Evolutionary conservation across 2,888 invertebrate genomes (phyloP).

Genomic region (Colostygia pectinataria): DNA sequence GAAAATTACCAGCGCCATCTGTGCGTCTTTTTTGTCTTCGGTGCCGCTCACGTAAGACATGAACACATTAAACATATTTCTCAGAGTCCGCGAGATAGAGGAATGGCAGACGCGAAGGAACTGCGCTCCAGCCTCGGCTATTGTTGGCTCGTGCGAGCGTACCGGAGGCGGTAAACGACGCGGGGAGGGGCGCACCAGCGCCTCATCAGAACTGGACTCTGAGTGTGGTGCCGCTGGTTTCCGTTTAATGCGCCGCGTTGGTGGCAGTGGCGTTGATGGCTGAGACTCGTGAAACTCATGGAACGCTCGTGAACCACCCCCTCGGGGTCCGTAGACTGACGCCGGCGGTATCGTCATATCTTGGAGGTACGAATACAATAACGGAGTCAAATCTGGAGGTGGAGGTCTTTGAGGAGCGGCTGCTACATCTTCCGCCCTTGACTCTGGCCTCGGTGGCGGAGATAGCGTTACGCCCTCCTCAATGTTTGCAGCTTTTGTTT

Average conservation of each 20-base stretch:
- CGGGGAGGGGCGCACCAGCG: constrained; percentile 67
- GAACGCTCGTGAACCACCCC: constrained; percentile 26
- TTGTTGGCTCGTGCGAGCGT: constrained; percentile 84
- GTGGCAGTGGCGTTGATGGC: constrained; percentile 66
- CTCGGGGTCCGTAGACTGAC: constrained; percentile 70
- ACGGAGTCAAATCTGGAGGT: constrained; percentile 74
- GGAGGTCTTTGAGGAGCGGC: constrained; percentile 72
- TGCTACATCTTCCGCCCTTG: constrained; percentile 49
- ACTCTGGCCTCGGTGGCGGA: constrained; percentile 39
- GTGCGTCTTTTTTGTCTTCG: constrained; percentile 88
- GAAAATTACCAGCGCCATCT: constrained; percentile 90
- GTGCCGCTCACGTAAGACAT: constrained; percentile 84
- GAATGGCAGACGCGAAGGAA: constrained; percentile 87
- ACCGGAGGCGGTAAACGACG: constrained; percentile 63
- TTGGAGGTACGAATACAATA: constrained; percentile 80
- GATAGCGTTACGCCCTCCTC: constrained; percentile 37
- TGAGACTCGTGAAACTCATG: constrained; percentile 64
- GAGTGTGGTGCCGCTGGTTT: constrained; percentile 65
- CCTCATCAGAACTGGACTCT: constrained; percentile 80
- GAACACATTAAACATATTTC: constrained; percentile 86
- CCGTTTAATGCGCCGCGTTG: constrained; percentile 75
- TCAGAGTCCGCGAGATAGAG: constrained; percentile 85
- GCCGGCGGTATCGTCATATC: constrained; percentile 77
- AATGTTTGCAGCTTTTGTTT: constrained; percentile 29
- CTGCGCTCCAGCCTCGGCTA: constrained; percentile 87